Evolutionary conservation across 2,797 vertebrate species (phyloP).

Genomic region (Anas georgica): DNA sequence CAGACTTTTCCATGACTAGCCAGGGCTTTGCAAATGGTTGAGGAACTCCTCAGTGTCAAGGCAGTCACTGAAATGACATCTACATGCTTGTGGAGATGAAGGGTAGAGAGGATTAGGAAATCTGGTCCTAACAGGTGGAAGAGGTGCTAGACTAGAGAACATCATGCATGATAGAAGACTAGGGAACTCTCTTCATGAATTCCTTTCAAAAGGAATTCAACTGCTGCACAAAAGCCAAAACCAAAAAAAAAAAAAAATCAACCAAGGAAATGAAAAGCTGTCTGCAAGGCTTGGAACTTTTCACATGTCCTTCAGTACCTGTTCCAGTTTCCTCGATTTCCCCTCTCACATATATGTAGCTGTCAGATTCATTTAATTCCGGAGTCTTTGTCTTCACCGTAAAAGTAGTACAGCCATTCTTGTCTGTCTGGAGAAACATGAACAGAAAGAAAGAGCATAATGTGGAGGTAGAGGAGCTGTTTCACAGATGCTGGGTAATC

Average conservation of each 20-base stretch:
- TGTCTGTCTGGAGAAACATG: neutral
- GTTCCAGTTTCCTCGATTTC: slow-evolving; percentile 24
- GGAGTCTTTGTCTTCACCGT: slow-evolving; percentile 7
- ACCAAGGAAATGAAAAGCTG: neutral
- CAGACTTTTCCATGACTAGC: neutral
- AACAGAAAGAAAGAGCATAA: neutral
- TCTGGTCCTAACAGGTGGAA: neutral
- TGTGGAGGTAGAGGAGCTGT: neutral
- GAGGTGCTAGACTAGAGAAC: neutral
- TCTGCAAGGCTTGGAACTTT: neutral
- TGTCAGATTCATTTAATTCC: neutral
- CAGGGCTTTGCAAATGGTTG: neutral
- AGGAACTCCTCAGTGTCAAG: neutral
- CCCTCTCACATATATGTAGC: fast-evolving
- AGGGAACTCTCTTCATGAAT: neutral
- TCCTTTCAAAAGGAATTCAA: neutral
- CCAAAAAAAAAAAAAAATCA: neutral
- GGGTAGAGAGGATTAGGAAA: neutral
- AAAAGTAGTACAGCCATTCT: neutral
- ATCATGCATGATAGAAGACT: neutral
- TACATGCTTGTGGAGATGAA: neutral
- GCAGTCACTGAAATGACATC: neutral
- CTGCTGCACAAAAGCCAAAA: neutral
- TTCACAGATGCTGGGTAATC: neutral
- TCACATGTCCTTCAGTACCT: neutral